Base-by-base conservation (phyloP, 2,888 invertebrate genomes). In the Blastobasis lacticolella region DNA sequence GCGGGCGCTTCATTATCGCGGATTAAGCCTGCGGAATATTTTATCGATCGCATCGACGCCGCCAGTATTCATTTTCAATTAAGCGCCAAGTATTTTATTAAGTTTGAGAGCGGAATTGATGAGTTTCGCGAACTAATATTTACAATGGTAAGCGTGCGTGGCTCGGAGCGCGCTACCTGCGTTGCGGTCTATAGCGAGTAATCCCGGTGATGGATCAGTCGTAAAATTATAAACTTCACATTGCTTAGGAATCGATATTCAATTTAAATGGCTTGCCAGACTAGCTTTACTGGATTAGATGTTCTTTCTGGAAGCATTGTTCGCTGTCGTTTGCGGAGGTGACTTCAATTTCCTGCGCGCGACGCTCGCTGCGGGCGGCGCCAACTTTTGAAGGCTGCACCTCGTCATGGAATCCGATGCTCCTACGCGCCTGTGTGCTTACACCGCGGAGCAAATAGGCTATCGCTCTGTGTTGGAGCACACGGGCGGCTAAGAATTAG, bases 11-110 rank as follows among this genome's bases (percentile, higher is more conserved):
- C 87, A 88, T 88, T 86, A 88, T 86, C 87, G 83, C 74, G 88
- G 88, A 88, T 88, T 88, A 88, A 83, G 77, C 79, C 84, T 83
- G 85, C 72, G 86, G 86, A 83, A 87, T 87, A 87, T 85, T 86
- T 81, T 81, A 86, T 87, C 87, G 88, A 88, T 87, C 87, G 78
- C 69, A 74, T 78, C 75, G 73, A 70, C 70, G 68, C 66, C 64
- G 74, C 77, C 80, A 82, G 86, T 87, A 88, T 87, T 88, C 88
- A 86, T 88, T 88, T 88, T 88, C 88, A 88, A 88, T 88, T 87
- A 88, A 86, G 86, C 85, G 78, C 78, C 81, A 87, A 87, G 88
- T 88, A 87, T 87, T 88, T 88, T 88, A 88, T 88, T 87, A 87
- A 87, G 87, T 88, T 85, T 75, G 79, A 80, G 78, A 81, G 79